Base-by-base conservation (phyloP, 2,113 vertebrate species). In the Typhlomys cinereus region DNA sequence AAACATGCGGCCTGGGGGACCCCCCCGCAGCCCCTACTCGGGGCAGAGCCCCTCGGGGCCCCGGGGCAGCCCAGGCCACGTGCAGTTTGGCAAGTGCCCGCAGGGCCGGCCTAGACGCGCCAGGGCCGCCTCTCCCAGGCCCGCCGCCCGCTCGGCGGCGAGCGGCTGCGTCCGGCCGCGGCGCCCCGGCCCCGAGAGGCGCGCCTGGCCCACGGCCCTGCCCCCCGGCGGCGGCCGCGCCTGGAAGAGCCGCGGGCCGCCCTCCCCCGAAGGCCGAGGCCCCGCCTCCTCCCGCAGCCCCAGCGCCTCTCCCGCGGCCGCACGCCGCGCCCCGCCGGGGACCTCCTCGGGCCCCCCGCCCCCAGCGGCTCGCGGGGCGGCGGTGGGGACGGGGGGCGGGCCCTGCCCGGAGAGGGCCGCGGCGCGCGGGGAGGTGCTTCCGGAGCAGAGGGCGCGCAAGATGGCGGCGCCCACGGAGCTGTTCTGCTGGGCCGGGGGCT, bases 401-500 rank as follows among this genome's bases (percentile, higher is more conserved):
- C 1, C 81, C 39, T 2, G 10, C 8, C 29, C 0, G 46, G 11
- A 39, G n/a, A 39, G 14, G 61, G 59, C 46, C 2, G 29, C 11
- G 4, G 54, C n/a, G 6, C 61, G 0, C 14, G 0, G 8, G 95
- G 89, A 75, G 78, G 88, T 90, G 92, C 96, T 98, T 98, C 98
- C 98, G 97, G 98, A 97, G 91, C 95, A 93, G 89, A 95, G 96
- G 95, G 76, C 41, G 86, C 81, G 21, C 89, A 98, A 98, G 93
- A 99, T 99, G 98, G 98, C 98, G 90, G 98, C 98, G 96, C 98
- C 98, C 98, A 98, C 98, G 98, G 98, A 99, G 97, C 95, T 99
- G 94, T 98, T 97, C 96, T 98, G 98, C 97, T 99, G 98, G 98
- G 95, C 97, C 0, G 98, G 98, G 96, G 98, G 97, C 85, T 98